Conservation (phyloP, 2,888 invertebrate species). For the Didymodactylos carnosus region DNA sequence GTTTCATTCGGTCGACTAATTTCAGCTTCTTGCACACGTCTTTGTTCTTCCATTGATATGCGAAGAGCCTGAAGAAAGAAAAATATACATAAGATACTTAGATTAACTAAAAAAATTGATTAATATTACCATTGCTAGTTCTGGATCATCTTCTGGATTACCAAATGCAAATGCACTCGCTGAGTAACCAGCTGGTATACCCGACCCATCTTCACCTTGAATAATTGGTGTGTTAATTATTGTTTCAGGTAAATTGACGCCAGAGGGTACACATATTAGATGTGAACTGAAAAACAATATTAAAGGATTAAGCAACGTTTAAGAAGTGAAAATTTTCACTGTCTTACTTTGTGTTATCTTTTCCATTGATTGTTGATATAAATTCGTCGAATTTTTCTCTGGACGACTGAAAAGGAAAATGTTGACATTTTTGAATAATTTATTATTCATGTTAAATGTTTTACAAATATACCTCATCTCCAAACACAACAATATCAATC, state of each 20-base stretch:
- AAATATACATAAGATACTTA: too few species aligned
- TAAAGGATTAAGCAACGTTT: background rate
- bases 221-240: constrained; percentile 73
- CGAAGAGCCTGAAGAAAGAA: constrained; percentile 35
- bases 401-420: constrained; percentile 16
- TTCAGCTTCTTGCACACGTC: constrained; percentile 37
- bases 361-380: constrained; percentile 82
- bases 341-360: constrained; percentile 52
- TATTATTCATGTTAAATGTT: background rate
- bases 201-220: constrained; percentile 67
- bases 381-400: constrained; percentile 48
- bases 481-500: constrained; percentile 90
- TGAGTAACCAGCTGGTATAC: constrained; percentile 51
- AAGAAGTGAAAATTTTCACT: too few species aligned
- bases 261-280: constrained; percentile 86
- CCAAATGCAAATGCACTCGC: constrained; percentile 74
- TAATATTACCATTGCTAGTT: constrained; percentile 75
- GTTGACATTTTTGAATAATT: too few species aligned
- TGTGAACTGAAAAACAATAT: constrained; percentile 47
- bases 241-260: constrained; percentile 76
- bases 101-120: too few species aligned
- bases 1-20: constrained; percentile 22
- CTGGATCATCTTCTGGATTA: constrained; percentile 99
- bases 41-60: constrained; percentile 40
- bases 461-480: constrained; percentile 70